Conservation (phyloP, 1,140 invertebrate genomes). For the Aphaenogaster floridana region DNA sequence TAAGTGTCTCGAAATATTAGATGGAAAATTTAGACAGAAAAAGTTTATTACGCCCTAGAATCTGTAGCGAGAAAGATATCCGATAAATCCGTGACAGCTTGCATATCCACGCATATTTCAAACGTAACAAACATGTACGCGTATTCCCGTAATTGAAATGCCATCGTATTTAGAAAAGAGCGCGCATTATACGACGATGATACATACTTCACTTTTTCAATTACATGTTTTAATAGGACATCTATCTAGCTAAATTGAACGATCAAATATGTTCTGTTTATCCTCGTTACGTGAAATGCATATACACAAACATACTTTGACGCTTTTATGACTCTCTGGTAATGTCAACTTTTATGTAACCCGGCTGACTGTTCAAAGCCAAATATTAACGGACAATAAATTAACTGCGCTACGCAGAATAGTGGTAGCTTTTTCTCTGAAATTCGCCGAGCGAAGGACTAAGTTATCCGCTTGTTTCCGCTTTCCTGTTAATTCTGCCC, state of each 20-base stretch:
- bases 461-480: constrained; percentile 27
- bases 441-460: constrained; percentile 19
- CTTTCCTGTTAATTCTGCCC: constrained; percentile 18
- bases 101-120: neutral
- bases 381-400: constrained; percentile 32
- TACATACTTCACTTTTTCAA: constrained; percentile 3
- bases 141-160: neutral
- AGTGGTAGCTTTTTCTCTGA: neutral
- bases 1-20: neutral
- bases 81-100: neutral
- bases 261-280: neutral
- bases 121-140: neutral
- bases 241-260: neutral
- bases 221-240: neutral
- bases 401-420: neutral
- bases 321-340: neutral
- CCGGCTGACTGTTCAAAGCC: neutral
- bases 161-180: constrained; percentile 15
- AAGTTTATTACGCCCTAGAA: neutral
- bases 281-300: neutral
- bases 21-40: neutral
- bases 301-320: too few relatives aligned
- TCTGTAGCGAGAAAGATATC: neutral
- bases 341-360: neutral
- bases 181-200: neutral